Conservation (phyloP, 2,113 vertebrate species). For the Aix galericulata region DNA sequence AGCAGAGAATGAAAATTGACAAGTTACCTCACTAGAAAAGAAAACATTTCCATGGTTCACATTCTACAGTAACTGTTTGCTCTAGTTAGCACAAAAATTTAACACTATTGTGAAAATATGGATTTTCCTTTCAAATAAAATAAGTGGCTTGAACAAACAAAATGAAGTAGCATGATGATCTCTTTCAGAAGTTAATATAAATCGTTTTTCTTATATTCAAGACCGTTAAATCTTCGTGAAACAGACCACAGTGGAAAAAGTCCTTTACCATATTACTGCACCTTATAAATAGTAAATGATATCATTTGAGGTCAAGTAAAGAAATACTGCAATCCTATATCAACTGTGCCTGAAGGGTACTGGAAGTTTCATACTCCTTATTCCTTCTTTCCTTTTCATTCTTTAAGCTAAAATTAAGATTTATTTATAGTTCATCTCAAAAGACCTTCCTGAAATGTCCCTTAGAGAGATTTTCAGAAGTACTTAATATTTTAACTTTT, state of each 20-base stretch:
- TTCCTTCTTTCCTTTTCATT: constrained; percentile 8
- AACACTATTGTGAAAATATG: background rate
- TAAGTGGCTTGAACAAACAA: background rate
- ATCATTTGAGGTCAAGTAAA: constrained; percentile 22
- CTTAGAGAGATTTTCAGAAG: constrained; percentile 7
- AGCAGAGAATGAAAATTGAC: background rate
- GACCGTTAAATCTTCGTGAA: constrained; percentile 50
- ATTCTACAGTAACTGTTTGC: background rate
- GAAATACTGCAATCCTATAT: constrained; percentile 47
- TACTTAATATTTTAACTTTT: constrained; percentile 10
- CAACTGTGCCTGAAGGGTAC: background rate
- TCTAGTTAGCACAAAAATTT: background rate
- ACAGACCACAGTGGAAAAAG: constrained; percentile 52
- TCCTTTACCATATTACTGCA: constrained; percentile 11
- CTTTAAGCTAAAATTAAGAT: background rate
- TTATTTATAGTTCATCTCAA: constrained; percentile 33
- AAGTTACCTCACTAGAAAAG: background rate
- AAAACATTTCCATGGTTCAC: background rate
- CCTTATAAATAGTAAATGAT: constrained; percentile 59
- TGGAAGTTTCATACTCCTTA: background rate
- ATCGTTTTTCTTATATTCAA: constrained; percentile 10
- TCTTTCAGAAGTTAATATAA: constrained; percentile 1
- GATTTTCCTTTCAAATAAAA: background rate
- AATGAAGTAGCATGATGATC: background rate
- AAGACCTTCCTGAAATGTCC: constrained; percentile 10